Evolutionary conservation across 2,113 vertebrate species (phyloP), one percentile per base, ranked within the genome.

Genomic region (Rissa tridactyla): DNA sequence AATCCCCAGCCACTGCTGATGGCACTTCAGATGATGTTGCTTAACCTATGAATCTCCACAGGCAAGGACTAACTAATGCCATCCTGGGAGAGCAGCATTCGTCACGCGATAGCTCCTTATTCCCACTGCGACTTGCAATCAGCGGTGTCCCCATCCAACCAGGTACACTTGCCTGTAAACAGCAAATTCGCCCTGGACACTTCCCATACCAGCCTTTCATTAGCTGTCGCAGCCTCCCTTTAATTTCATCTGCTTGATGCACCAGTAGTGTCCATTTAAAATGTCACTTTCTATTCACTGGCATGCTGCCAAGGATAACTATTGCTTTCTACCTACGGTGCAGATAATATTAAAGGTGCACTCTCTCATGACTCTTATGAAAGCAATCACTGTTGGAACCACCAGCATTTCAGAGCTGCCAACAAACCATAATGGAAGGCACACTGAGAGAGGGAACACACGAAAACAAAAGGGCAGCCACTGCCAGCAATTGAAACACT

Each of bases 261-360:
- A 92, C 80, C 86, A 92, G 78, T 58, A 89, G 90, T 80, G 95
- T 75, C 91, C 64, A 32, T 79, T 92, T 95, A 92, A 96, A 96
- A 90, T n/a, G 72, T 57, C 93, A 49, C 91, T 96, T 83, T 94
- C 90, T 42, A 62, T 88, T 90, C 55, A 15, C 36, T 91, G 97
- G 95, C 92, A 32, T 6, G 13, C 26, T 27, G 85, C 94, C 97
- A 94, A 92, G 70, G 93, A 71, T 51, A 96, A 65, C 94, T 95
- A 88, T 90, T 92, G 71, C 95, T 96, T 94, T 78, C 86, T 44
- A 86, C 95, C 97, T 94, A 49, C 30, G 1, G 86, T 49, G 95
- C 78, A 86, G 96, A 85, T 93, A 90, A 97, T 94, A 97, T 93
- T 94, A 86, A 94, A 97, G 93, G 96, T 97, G 94, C 77, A 83